These are phyloP conservation scores for Otolemur crassicaudatus DNA, from an alignment of 2,797 vertebrate genomes.

Conservation along the genomic window DNA sequence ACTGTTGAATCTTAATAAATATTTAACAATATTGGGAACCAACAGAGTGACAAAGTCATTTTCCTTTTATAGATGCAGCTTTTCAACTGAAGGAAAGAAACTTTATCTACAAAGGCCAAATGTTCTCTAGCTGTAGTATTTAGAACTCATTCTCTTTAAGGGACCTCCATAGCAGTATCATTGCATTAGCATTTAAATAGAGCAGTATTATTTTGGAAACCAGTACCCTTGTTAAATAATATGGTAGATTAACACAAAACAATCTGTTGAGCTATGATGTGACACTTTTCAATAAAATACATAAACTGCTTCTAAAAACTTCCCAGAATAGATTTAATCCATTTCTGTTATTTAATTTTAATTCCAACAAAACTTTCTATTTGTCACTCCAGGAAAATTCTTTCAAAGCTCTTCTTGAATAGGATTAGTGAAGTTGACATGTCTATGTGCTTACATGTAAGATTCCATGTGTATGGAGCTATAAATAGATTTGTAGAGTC, in stretches of 20 bases:
- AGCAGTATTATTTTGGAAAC: constrained; percentile 54
- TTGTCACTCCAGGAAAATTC: constrained; percentile 43
- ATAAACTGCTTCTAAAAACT: constrained; percentile 38
- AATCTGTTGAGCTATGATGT: constrained; percentile 56
- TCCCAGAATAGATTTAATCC: constrained; percentile 40
- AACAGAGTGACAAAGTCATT: constrained; percentile 57
- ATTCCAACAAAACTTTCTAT: constrained; percentile 29
- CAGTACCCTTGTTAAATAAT: constrained; percentile 55
- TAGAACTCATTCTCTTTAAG: constrained; percentile 43
- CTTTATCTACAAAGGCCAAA: constrained; percentile 54
- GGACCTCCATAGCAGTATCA: background rate
- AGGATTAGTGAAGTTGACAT: constrained; percentile 3
- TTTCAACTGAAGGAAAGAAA: constrained; percentile 31
- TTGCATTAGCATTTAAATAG: constrained; percentile 77
- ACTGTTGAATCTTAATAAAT: constrained; percentile 63
- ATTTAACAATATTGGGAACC: constrained; percentile 63
- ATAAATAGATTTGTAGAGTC: background rate
- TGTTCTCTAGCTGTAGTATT: constrained; percentile 37
- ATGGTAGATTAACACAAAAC: constrained; percentile 56
- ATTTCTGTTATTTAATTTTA: constrained; percentile 44
- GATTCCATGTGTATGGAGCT: background rate
- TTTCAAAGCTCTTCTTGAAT: background rate
- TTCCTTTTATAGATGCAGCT: constrained; percentile 56
- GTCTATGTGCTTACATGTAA: background rate
- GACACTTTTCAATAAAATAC: constrained; percentile 62